Conservation (phyloP, 2,888 invertebrate species). For the Torymus aiolomorphi region DNA sequence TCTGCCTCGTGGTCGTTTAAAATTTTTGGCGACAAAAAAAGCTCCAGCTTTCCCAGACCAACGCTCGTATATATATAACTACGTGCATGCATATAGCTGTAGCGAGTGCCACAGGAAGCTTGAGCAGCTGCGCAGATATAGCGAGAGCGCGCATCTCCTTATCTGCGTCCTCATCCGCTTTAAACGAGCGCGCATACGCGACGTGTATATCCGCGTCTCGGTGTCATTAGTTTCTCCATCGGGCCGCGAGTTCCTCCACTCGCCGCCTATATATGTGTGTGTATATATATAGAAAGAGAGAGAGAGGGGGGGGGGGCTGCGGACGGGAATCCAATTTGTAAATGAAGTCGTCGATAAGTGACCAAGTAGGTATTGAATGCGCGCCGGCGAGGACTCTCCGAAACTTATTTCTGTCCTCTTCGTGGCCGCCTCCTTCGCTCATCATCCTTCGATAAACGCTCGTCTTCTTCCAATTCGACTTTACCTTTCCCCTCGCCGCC, state of each 20-base stretch:
- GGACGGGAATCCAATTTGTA: constrained; percentile 67
- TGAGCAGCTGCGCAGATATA: neutral
- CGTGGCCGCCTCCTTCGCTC: constrained; percentile 7
- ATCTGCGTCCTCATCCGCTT: constrained; percentile 33
- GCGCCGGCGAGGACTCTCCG: constrained; percentile 6
- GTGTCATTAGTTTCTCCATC: constrained; percentile 53
- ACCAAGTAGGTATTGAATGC: constrained; percentile 62
- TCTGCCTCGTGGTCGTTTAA: neutral
- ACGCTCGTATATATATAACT: no score
- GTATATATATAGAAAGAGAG: neutral
- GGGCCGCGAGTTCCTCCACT: constrained; percentile 22
- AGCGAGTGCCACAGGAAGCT: no score
- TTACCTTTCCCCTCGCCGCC: neutral
- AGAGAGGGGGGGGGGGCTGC: constrained; percentile 35
- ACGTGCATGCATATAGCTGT: neutral
- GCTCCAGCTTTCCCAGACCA: neutral
- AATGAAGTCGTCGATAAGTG: constrained; percentile 70
- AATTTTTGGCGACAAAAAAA: constrained; percentile 29
- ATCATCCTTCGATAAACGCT: constrained; percentile 49
- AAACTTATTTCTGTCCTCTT: constrained; percentile 38
- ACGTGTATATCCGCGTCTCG: constrained; percentile 21
- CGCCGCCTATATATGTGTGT: constrained; percentile 32
- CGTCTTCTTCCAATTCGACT: constrained; percentile 45
- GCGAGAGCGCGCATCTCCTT: constrained; percentile 21
- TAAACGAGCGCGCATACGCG: constrained; percentile 8